phyloP scores from a whole-genome alignment of 2,797 vertebrate genomes.

The Botia almorhae region DNA sequence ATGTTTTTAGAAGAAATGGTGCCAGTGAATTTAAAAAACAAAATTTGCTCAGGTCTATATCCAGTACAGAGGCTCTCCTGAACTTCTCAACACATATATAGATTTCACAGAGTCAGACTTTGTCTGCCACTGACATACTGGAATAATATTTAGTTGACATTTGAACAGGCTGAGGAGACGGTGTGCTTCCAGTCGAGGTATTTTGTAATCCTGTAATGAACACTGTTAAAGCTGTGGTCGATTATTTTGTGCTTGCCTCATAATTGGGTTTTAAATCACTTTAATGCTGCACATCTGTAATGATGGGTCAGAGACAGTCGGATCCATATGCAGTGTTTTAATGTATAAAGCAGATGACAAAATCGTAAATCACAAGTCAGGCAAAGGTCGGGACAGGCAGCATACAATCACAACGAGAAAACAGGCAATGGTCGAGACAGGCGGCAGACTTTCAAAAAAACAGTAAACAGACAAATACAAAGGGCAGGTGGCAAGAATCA shows the following conservation, averaged over 20 bases:
- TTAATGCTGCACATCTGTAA: conserved; percentile 30
- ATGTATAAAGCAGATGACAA: too few relatives aligned
- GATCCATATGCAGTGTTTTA: too few relatives aligned
- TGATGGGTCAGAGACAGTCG: too few relatives aligned
- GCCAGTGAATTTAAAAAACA: too few relatives aligned
- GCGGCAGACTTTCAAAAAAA: too few relatives aligned
- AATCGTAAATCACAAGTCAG: too few relatives aligned
- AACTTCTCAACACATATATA: conserved; percentile 22
- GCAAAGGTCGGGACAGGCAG: too few relatives aligned
- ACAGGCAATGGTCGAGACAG: too few relatives aligned
- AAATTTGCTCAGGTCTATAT: neutral
- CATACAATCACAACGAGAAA: too few relatives aligned
- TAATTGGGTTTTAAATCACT: conserved; percentile 60
- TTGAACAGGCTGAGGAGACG: conserved; percentile 14
- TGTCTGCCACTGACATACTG: conserved; percentile 33
- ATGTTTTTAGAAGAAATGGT: too few relatives aligned
- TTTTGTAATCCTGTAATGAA: conserved; percentile 33
- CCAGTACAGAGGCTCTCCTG: neutral
- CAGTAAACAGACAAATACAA: too few relatives aligned
- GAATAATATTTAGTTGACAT: conserved; percentile 53
- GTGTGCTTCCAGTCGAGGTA: conserved; percentile 13
- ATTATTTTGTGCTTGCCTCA: conserved; percentile 48
- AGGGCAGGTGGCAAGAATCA: too few relatives aligned
- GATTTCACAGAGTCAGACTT: conserved; percentile 23
- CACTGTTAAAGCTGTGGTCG: conserved; percentile 42